Evolutionary conservation across 2,113 vertebrate genomes (phyloP).

Genomic region (Clupea harengus): DNA sequence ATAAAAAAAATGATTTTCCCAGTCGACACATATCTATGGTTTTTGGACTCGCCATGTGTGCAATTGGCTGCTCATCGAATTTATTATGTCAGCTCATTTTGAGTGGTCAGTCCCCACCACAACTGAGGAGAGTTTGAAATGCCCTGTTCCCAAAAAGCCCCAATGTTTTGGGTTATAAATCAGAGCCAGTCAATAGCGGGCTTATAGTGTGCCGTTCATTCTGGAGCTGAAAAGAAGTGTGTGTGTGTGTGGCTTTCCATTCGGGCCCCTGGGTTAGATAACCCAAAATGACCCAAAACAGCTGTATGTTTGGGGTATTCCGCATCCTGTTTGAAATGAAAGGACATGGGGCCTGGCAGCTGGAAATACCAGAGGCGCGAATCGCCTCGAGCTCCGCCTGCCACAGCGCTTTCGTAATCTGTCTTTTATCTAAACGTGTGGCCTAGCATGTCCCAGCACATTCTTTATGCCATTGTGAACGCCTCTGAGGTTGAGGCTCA

Average conservation of each 20-base stretch:
- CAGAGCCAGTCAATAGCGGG: background rate
- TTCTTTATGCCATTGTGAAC: slow-evolving; percentile 17
- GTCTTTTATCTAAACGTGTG: slow-evolving; percentile 10
- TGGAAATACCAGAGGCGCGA: background rate
- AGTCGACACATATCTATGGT: background rate
- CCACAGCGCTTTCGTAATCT: background rate
- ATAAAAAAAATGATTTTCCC: background rate
- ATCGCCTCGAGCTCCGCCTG: slow-evolving; percentile 20
- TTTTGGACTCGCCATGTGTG: background rate
- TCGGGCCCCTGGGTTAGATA: slow-evolving; percentile 10
- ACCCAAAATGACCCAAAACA: background rate
- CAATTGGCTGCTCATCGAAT: background rate
- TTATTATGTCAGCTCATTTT: background rate
- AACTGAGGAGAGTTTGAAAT: background rate
- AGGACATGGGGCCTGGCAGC: background rate
- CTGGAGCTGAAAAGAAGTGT: too few species aligned
- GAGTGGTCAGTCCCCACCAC: background rate
- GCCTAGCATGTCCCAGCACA: background rate
- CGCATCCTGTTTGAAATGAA: slow-evolving; percentile 21
- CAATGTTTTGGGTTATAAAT: slow-evolving; percentile 4
- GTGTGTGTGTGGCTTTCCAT: background rate
- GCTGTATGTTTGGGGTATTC: slow-evolving; percentile 13
- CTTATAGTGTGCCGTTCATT: background rate
- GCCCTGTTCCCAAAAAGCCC: background rate
- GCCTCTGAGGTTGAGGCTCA: background rate